Base-by-base conservation (phyloP, 2,797 vertebrate genomes). In the Labroides dimidiatus region DNA sequence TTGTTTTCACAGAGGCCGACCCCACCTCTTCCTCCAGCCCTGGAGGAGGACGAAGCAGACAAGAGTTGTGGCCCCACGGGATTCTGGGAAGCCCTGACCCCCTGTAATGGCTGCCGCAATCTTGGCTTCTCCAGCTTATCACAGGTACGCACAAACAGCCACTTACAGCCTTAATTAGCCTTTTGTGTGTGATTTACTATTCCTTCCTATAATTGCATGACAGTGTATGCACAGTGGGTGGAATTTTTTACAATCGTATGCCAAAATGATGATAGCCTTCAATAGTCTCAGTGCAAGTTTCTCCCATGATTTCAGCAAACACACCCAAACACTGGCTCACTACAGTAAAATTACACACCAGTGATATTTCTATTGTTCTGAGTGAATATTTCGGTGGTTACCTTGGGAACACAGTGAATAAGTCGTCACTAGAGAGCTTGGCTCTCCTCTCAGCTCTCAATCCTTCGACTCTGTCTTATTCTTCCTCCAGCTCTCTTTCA, bases 31-130 rank as follows among this genome's bases (percentile, higher is more conserved):
- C 91, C 93, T 70, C 54, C 91, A 14, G 92, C 96, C 57, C 75
- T 92, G 53, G 97, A 98, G 47, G 96, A 98, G 7, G 96, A 97
- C 0, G 96, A 96, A 23, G 84, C 87, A 55, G 95, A 95, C 71
- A 96, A 94, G 82, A 94, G 91, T 11, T 99, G 97, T 52, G 96
- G 97, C 42, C 96, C 96, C 23, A 92, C 95, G 15, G 96, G 96
- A 86, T 94, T 99, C 86, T 99, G 97, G 97, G 97, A 98, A 82
- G 96, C 96, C 7, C 50, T 99, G 67, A 98, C 96, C 30, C 97
- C 97, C 49, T 99, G 97, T 91, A 98, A 98, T 13, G 96, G 97
- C 82, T 98, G 97, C 90, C 94, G 91, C 77, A 97, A 97, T 86
- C 94, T 99, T 0, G 96, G 96, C 76, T 98, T 99, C 67, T 94